A percentile compares a stretch with the other conserved stretches of the same genome.
These are phyloP conservation scores for Tenualosa thibaudeaui DNA, from an alignment of 2,797 vertebrate species.

Conservation along the genomic window DNA sequence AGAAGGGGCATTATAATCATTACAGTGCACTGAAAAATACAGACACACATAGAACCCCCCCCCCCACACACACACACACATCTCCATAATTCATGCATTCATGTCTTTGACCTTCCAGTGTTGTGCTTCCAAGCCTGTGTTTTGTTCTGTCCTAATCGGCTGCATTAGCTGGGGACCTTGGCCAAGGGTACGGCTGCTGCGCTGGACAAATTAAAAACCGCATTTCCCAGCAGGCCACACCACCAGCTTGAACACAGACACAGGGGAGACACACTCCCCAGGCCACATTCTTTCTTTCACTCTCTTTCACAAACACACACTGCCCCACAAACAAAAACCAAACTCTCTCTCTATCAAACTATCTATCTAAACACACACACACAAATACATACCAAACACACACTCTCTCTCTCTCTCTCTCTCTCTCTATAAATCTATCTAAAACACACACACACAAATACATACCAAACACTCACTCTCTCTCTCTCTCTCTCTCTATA, in stretches of 20 bases:
- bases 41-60: conserved; percentile 8
- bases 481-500: too few species aligned
- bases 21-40: background rate
- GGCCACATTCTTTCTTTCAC: background rate
- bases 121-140: background rate
- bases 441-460: background rate
- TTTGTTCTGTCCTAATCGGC: background rate
- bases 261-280: background rate
- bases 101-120: background rate
- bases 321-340: background rate
- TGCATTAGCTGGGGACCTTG: conserved; percentile 32
- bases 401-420: too few species aligned
- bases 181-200: conserved; percentile 18
- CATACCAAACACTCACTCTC: too few species aligned
- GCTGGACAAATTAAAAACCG: conserved; percentile 22
- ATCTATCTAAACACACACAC: background rate
- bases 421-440: too few species aligned
- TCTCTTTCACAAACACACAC: background rate
- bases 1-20: background rate
- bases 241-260: background rate
- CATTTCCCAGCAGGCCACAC: conserved; percentile 18
- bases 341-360: too few species aligned
- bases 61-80: conserved; percentile 13
- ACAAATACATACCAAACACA: background rate
- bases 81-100: conserved; percentile 1